phyloP scores from a whole-genome alignment of 2,888 invertebrate species.

The Drosophila multiciliata region DNA sequence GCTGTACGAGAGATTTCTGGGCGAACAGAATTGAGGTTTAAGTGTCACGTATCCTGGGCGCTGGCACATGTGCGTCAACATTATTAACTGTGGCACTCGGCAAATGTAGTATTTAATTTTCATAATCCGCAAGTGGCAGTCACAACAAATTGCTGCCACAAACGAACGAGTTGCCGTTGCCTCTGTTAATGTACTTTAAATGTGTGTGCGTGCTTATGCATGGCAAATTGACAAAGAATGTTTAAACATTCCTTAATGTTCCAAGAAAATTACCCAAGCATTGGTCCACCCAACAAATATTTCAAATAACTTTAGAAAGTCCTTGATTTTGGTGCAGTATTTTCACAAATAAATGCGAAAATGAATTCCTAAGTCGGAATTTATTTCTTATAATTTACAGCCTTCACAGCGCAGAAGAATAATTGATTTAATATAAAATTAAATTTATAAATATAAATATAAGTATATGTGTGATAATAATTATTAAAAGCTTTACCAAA shows the following conservation, averaged over 20 bases:
- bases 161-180: conserved; percentile 3
- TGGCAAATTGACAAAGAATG: conserved; percentile 60
- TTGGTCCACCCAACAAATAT: conserved; percentile 28
- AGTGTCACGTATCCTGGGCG: conserved; percentile 5
- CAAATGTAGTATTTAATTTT: conserved; percentile 56
- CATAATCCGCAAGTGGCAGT: conserved; percentile 30
- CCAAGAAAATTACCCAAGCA: conserved; percentile 35
- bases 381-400: background rate
- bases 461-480: background rate
- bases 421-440: background rate
- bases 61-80: conserved; percentile 17
- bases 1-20: background rate
- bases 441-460: background rate
- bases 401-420: background rate
- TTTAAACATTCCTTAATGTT: conserved; percentile 54
- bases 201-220: conserved; percentile 19
- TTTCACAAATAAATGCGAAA: background rate
- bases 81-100: conserved; percentile 43
- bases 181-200: conserved; percentile 49
- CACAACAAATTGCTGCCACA: conserved; percentile 27
- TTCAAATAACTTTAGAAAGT: background rate
- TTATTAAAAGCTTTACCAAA: background rate
- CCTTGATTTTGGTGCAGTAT: background rate
- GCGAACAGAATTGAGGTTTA: background rate
- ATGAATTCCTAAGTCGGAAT: background rate